phyloP scores from a whole-genome alignment of 2,888 invertebrate genomes.

The Spodoptera picta region DNA sequence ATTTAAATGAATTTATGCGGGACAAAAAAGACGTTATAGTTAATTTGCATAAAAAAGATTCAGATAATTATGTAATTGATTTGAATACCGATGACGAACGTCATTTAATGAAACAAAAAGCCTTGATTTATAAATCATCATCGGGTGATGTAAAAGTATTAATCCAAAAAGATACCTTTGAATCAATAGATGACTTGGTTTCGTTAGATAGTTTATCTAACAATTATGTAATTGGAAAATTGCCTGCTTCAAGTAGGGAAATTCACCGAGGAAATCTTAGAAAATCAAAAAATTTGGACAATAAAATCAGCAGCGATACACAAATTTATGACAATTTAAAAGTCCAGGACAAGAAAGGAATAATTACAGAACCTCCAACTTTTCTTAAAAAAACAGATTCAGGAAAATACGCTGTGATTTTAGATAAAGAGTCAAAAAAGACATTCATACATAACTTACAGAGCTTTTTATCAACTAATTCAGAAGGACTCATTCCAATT shows the following conservation, averaged over 20 bases:
- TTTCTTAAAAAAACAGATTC: slow-evolving; percentile 64
- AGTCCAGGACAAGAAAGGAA: slow-evolving; percentile 47
- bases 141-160: slow-evolving; percentile 72
- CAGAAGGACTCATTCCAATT: slow-evolving; percentile 63
- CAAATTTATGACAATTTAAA: slow-evolving; percentile 60
- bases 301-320: slow-evolving; percentile 66
- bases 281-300: slow-evolving; percentile 29
- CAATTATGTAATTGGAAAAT: slow-evolving; percentile 48
- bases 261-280: slow-evolving; percentile 26
- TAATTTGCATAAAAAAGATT: slow-evolving; percentile 62
- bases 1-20: slow-evolving; percentile 56
- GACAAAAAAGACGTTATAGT: slow-evolving; percentile 59
- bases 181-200: slow-evolving; percentile 14
- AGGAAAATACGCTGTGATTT: slow-evolving; percentile 66
- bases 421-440: slow-evolving; percentile 70
- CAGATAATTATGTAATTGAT: slow-evolving; percentile 65
- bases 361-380: slow-evolving; percentile 53
- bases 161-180: slow-evolving; percentile 44
- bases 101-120: slow-evolving; percentile 53
- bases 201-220: too few relatives aligned
- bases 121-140: slow-evolving; percentile 64
- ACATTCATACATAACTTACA: slow-evolving; percentile 68
- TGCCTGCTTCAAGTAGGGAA: slow-evolving; percentile 43
- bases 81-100: slow-evolving; percentile 54
- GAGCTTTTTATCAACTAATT: slow-evolving; percentile 59